Evolutionary conservation across 2,888 invertebrate genomes (phyloP), one percentile per base, ranked within the genome.

Genomic region (Tenthredo distinguenda): DNA sequence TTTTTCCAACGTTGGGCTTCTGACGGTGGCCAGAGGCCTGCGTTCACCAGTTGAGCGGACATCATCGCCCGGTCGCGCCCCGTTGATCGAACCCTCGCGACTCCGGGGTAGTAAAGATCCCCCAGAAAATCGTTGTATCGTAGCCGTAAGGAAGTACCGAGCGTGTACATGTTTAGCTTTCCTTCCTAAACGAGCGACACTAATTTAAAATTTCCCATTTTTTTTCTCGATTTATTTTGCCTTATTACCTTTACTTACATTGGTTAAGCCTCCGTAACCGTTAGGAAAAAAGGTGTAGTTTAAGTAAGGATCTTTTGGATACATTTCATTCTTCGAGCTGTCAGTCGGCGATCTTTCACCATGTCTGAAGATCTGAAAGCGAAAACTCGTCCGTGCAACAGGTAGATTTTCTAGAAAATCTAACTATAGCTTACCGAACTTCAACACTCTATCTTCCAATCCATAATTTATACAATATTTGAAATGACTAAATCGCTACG

Each of bases 1-100:
- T 88, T 55, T 82, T 93, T 93, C 94, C 94, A 94, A 31, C 89
- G 86, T 77, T 89, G 87, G 31, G 84, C 81, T 2, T 86, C 86
- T 5, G 84, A 84, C 2, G 94, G 93, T 18, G 94, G 94, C 87
- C 92, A 95, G 43, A 95, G 88, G 0, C 94, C 95, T 10, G 94
- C 94, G 58, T 94, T 90, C 85, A 94, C 92, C 79, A 93, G 90
- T 87, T 93, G 92, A 1, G 94, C 94, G 84, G 94, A 94, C 93
- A 94, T 94, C 86, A 95, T 89, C 5, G 95, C 94, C 31, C 95
- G 90, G 88, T 95, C 94, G 58, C 94, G 93, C 88, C 94, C 94
- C 0, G 95, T 94, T 85, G 94, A 94, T 55, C 93, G 90, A 3
- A 95, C 91, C 84, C 90, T 90, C 9, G 95, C 90, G 90, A 94